These are phyloP conservation scores for Nannospalax galili DNA, from an alignment of 2,113 vertebrate genomes.

Conservation along the genomic window DNA sequence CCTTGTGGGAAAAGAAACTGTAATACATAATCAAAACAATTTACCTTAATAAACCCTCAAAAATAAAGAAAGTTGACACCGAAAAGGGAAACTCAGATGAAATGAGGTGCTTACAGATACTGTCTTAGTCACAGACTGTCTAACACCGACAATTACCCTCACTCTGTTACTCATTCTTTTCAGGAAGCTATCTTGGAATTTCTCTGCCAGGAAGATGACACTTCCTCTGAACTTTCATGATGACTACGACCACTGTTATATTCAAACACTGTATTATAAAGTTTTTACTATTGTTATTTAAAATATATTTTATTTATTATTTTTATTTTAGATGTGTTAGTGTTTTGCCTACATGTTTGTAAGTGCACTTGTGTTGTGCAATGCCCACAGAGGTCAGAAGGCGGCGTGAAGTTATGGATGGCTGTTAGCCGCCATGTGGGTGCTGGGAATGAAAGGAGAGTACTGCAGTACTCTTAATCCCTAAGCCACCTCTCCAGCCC, in stretches of 20 bases:
- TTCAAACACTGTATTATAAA: not conserved
- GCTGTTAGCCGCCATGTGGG: no score
- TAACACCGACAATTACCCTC: not conserved
- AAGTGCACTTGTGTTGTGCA: no score
- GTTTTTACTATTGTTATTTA: not conserved
- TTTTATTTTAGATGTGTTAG: no score
- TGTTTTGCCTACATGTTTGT: no score
- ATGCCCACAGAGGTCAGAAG: no score
- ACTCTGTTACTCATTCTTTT: not conserved
- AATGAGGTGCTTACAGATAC: not conserved
- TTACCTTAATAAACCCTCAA: not conserved
- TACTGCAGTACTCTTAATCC: no score
- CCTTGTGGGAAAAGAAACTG: conserved; percentile 45
- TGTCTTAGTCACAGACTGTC: not conserved
- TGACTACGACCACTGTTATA: not conserved
- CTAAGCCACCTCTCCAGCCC: no score
- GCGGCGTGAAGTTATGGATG: no score
- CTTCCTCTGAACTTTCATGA: not conserved
- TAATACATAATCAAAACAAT: not conserved
- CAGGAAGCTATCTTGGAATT: not conserved
- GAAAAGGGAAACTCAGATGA: not conserved
- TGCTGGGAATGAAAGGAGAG: no score
- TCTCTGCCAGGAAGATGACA: not conserved
- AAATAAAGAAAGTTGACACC: not conserved
- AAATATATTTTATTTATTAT: no score